A percentile compares a stretch with the other conserved stretches of the same genome.
These are phyloP conservation scores for Scleropages formosus DNA, from an alignment of 2,797 vertebrate species.

Conservation along the genomic window DNA sequence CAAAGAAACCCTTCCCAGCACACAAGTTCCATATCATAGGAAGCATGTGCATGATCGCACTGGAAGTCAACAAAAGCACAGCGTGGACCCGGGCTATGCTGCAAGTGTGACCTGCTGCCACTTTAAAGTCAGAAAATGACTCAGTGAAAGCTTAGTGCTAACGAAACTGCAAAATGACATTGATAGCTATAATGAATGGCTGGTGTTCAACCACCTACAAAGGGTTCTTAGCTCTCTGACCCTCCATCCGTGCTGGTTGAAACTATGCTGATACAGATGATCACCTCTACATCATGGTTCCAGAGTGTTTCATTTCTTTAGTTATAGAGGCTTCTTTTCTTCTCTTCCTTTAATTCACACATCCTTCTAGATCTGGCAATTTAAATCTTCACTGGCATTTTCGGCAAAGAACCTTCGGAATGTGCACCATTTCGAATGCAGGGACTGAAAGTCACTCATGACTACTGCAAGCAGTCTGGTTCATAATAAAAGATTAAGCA, in stretches of 20 bases:
- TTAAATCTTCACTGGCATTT: too few species aligned
- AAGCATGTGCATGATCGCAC: not conserved
- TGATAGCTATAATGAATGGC: too few species aligned
- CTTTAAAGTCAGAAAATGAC: not conserved
- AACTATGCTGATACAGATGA: not conserved
- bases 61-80: slow-evolving; percentile 3
- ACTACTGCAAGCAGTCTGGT: not conserved
- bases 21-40: not conserved
- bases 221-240: too few species aligned
- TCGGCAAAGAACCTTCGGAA: too few species aligned
- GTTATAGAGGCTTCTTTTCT: not conserved
- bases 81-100: not conserved
- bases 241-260: too few species aligned
- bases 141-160: not conserved
- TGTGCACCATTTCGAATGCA: too few species aligned
- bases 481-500: not conserved
- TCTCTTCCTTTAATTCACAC: not conserved
- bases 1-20: not conserved
- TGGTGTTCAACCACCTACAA: too few species aligned
- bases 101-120: not conserved
- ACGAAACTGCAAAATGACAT: not conserved
- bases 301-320: not conserved
- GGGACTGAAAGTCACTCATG: not conserved
- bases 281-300: not conserved
- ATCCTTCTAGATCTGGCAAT: not conserved